Base-by-base conservation (phyloP, 2,888 invertebrate species). In the Nomada ruficornis region DNA sequence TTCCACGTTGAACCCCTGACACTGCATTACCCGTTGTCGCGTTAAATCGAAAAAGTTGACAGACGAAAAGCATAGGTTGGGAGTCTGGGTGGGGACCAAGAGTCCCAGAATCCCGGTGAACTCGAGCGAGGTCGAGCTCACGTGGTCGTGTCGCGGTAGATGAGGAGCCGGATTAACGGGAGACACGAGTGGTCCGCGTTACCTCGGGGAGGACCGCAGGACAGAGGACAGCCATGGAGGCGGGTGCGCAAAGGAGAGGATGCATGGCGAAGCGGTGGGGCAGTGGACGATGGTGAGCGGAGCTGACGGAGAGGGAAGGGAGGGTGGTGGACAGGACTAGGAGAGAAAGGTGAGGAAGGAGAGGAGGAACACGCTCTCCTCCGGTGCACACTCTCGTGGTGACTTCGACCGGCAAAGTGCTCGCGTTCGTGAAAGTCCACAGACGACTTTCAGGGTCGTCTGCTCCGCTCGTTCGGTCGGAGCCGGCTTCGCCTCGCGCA, bases 341-440 rank as follows among this genome's bases (percentile, higher is more conserved):
- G 57, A 47, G 13, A 36, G 57, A 55, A 68, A 74, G 77, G 64
- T 71, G 81, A 77, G 67, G 64, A 69, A 75, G 65, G 75, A 73
- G 84, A 74, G 79, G 83, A 85, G 86, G 80, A 85, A 88, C 86
- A 89, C 88, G 86, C 88, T 88, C 89, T 88, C 86, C 89, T 85
- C 85, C 80, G 85, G 85, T 89, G 84, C 89, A 89, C 88, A 88
- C 89, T 89, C 88, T 87, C 87, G 90, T 88, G 88, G 90, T 89
- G 88, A 90, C 88, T 89, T 83, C 80, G 85, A 86, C 88, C 88
- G 91, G 91, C 91, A 88, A 91, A 92, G 90, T 90, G 91, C 89
- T 91, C 92, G 91, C 89, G 90, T 90, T 91, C 92, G 93, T 93
- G 93, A 93, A 93, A 93, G 93, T 93, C 88, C 89, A 87, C 88